Conservation (phyloP, 2,888 invertebrate species). For the Lagria hirta region DNA sequence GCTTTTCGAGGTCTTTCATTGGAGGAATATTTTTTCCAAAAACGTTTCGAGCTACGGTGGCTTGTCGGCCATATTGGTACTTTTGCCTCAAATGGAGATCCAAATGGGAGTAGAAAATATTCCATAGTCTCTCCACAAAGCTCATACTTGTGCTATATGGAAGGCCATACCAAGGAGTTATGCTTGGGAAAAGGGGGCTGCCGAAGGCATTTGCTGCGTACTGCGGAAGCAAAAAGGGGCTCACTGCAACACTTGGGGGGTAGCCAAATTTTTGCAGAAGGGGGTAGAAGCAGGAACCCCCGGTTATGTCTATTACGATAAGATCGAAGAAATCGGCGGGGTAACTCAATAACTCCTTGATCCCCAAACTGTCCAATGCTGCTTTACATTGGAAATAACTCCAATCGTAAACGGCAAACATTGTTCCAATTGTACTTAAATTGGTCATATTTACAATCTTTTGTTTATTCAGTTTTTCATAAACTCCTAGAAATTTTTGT, state of each 20-base stretch:
- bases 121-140: conserved; percentile 33
- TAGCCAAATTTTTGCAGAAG: conserved; percentile 42
- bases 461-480: conserved; percentile 4
- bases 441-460: conserved; percentile 11
- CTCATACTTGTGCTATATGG: conserved; percentile 33
- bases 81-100: conserved; percentile 12
- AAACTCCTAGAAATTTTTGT: conserved; percentile 7
- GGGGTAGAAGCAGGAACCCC: conserved; percentile 37
- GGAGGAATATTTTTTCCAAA: conserved; percentile 32
- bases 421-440: conserved; percentile 6
- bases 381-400: conserved; percentile 1
- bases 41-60: conserved; percentile 22
- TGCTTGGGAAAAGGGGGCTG: conserved; percentile 32
- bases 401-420: conserved; percentile 5
- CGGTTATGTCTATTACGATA: conserved; percentile 39
- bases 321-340: conserved; percentile 42
- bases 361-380: conserved; percentile 31
- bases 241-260: conserved; percentile 38
- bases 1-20: conserved; percentile 32
- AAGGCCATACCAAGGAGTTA: conserved; percentile 33
- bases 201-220: conserved; percentile 28
- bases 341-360: conserved; percentile 37
- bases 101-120: conserved; percentile 25
- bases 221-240: conserved; percentile 29
- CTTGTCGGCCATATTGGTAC: conserved; percentile 15